Percentiles rank a stretch among this genome's conserved stretches.
phyloP scores from a whole-genome alignment of 2,888 invertebrate genomes.

The Choreutis nemorana region DNA sequence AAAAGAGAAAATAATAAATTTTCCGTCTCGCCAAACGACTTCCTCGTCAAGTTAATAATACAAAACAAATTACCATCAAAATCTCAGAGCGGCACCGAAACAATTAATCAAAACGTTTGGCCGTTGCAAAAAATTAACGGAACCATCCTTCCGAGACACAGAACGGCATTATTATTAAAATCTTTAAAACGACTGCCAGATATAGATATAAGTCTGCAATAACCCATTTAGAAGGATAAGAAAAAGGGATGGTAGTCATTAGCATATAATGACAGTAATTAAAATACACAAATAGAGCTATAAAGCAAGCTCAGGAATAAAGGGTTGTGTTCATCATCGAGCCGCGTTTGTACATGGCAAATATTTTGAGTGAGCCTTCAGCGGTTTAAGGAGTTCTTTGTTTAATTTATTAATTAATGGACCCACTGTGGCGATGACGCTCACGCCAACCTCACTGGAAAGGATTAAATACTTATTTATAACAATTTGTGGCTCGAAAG shows the following conservation, averaged over 20 bases:
- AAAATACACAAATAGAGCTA: conserved; percentile 76
- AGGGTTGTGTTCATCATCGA: conserved; percentile 65
- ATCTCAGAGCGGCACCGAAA: conserved; percentile 36
- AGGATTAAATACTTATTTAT: no score
- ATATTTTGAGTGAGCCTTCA: conserved; percentile 57
- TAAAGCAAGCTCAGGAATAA: conserved; percentile 63
- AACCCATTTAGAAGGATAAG: conserved; percentile 66
- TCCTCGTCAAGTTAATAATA: conserved; percentile 55
- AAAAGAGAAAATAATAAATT: conserved; percentile 14
- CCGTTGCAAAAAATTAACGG: conserved; percentile 33
- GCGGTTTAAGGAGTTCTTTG: conserved; percentile 55
- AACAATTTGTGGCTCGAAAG: no score
- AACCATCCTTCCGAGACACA: conserved; percentile 33
- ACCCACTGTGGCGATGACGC: conserved; percentile 43
- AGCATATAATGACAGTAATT: conserved; percentile 76
- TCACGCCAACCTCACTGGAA: no score
- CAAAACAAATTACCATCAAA: conserved; percentile 53
- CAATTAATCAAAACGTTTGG: conserved; percentile 56
- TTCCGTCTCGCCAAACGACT: conserved; percentile 46
- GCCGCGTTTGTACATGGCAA: conserved; percentile 60
- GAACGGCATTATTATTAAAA: conserved; percentile 52
- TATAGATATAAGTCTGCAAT: conserved; percentile 60
- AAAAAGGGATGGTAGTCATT: conserved; percentile 68
- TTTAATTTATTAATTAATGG: conserved; percentile 65
- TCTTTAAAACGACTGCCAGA: conserved; percentile 47